Conservation (phyloP, 2,888 invertebrate species). For the Agrotis clavis region DNA sequence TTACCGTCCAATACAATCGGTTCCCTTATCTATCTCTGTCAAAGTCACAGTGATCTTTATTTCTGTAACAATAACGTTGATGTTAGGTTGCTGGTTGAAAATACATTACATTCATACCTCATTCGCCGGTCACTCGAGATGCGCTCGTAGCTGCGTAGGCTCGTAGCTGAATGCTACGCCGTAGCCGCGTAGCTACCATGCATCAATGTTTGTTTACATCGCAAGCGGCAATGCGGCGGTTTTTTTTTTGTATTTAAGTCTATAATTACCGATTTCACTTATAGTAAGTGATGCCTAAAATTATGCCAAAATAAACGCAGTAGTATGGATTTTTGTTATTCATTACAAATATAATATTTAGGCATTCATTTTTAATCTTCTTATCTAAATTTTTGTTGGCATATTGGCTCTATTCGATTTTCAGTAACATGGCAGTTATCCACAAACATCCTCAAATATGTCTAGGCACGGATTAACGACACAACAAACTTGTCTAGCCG, state of each 20-base stretch:
- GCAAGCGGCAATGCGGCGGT: too few species aligned
- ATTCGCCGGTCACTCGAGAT: slow-evolving; percentile 2
- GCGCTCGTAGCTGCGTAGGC: slow-evolving; percentile 45
- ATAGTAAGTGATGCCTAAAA: too few species aligned
- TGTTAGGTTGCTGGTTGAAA: too few species aligned
- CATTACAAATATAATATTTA: too few species aligned
- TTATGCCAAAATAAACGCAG: too few species aligned
- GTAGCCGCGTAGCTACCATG: slow-evolving; percentile 38
- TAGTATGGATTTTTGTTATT: too few species aligned
- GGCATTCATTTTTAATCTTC: too few species aligned
- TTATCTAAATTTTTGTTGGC: background rate
- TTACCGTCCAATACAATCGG: background rate
- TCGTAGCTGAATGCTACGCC: slow-evolving; percentile 46
- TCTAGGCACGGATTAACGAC: slow-evolving; percentile 6
- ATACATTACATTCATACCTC: slow-evolving; percentile 13
- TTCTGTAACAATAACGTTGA: too few species aligned
- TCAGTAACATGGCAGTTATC: background rate
- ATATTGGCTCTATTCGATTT: background rate
- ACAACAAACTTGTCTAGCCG: background rate
- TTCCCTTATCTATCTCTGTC: too few species aligned
- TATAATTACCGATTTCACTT: too few species aligned
- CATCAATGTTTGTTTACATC: slow-evolving; percentile 5
- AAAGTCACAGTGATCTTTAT: too few species aligned
- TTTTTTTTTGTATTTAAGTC: too few species aligned
- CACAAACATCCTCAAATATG: background rate